Evolutionary conservation across 2,113 vertebrate genomes (phyloP).

Genomic region (Tautogolabrus adspersus): DNA sequence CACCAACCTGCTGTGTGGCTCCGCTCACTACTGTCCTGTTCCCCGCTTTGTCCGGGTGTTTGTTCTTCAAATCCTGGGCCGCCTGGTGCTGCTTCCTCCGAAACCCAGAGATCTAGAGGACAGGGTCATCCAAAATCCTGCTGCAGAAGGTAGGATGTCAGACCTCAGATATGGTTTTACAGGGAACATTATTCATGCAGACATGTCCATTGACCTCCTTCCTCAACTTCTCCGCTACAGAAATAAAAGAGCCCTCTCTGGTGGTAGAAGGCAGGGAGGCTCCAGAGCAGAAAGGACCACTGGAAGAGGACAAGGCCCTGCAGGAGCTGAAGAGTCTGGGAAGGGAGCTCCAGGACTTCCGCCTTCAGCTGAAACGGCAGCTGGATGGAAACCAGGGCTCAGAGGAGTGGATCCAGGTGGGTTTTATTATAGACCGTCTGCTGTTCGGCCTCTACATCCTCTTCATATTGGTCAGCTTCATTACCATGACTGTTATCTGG

Average conservation of each 20-base stretch:
- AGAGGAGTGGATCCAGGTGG: constrained; percentile 81
- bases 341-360: constrained; percentile 67
- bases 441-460: constrained; percentile 80
- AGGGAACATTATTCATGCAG: neutral
- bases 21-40: constrained; percentile 42
- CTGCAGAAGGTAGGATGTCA: neutral
- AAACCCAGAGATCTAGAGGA: constrained; percentile 25
- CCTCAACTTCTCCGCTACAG: neutral
- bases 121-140: constrained; percentile 45
- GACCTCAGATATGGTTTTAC: neutral
- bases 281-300: neutral
- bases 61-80: constrained; percentile 62
- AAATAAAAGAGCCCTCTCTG: neutral
- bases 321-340: constrained; percentile 70
- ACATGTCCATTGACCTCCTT: neutral
- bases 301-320: constrained; percentile 38
- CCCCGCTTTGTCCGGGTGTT: constrained; percentile 71
- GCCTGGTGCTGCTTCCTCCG: constrained; percentile 58
- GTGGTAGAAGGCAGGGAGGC: neutral
- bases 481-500: constrained; percentile 80
- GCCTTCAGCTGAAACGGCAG: constrained; percentile 67
- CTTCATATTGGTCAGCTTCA: constrained; percentile 80
- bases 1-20: constrained; percentile 73
- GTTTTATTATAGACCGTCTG: constrained; percentile 80
- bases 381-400: constrained; percentile 32